These are phyloP conservation scores for Atta cephalotes DNA, from an alignment of 1,140 invertebrate species.

Conservation along the genomic window DNA sequence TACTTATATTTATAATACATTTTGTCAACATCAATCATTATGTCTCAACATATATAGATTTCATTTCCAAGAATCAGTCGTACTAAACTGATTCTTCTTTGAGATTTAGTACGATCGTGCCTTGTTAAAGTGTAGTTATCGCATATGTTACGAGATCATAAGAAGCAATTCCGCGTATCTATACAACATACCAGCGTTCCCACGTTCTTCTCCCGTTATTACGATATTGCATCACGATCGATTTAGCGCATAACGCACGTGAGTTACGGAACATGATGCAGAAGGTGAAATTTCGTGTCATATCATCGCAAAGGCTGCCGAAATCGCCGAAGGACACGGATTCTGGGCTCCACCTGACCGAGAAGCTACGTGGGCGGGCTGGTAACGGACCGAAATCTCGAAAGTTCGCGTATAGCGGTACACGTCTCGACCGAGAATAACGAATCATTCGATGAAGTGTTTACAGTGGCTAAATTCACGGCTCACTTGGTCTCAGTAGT, in stretches of 20 bases:
- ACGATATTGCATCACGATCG: conserved; percentile 40
- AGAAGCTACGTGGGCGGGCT: conserved; percentile 60
- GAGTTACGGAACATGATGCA: conserved; percentile 20
- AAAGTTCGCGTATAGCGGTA: conserved; percentile 62
- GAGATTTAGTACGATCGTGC: neutral
- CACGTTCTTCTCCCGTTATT: conserved; percentile 28
- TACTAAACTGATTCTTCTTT: neutral
- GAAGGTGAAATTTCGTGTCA: conserved; percentile 15
- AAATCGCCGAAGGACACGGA: conserved; percentile 48
- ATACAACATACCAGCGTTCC: conserved; percentile 36
- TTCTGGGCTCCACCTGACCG: conserved; percentile 49
- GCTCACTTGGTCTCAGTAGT: conserved; percentile 1
- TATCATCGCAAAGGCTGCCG: neutral
- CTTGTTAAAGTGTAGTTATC: conserved; percentile 37
- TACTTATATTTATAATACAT: neutral
- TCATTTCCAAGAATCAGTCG: neutral
- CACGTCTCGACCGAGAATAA: conserved; percentile 22
- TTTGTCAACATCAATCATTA: neutral
- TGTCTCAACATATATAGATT: neutral
- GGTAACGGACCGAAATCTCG: conserved; percentile 59
- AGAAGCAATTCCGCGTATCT: conserved; percentile 18
- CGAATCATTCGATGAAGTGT: conserved; percentile 27
- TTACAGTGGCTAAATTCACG: conserved; percentile 17
- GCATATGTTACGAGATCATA: conserved; percentile 26
- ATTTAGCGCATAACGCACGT: conserved; percentile 21